These are phyloP conservation scores for Aphaenogaster floridana DNA, from an alignment of 1,140 invertebrate genomes.

Conservation along the genomic window DNA sequence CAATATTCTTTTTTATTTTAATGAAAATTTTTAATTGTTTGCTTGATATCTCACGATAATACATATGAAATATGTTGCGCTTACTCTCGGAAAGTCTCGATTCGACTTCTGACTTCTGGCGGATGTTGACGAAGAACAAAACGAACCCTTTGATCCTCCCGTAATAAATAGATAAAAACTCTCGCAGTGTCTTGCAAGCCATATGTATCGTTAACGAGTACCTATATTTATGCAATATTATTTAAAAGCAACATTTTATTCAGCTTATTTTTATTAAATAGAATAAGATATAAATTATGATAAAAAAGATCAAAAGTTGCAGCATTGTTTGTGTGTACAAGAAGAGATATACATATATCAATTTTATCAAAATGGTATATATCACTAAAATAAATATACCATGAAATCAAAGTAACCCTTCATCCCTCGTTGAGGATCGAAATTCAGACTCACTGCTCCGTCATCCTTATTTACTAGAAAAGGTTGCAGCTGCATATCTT, in stretches of 20 bases:
- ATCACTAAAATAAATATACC: constrained; percentile 83
- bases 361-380: not conserved
- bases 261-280: constrained; percentile 1
- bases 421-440: constrained; percentile 98
- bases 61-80: constrained; percentile 73
- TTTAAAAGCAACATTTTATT: not conserved
- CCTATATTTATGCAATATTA: constrained; percentile 84
- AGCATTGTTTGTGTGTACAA: not conserved
- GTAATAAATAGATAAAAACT: constrained; percentile 96
- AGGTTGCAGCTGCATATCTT: constrained; percentile 92
- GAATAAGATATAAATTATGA: not conserved
- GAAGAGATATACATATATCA: not conserved
- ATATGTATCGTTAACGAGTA: constrained; percentile 94
- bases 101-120: constrained; percentile 93
- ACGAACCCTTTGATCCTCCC: constrained; percentile 97
- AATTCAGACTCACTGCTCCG: constrained; percentile 95
- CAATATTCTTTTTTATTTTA: not conserved
- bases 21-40: not conserved
- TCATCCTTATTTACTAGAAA: constrained; percentile 94
- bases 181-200: constrained; percentile 92
- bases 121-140: constrained; percentile 97
- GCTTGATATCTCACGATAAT: not conserved
- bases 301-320: not conserved
- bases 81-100: constrained; percentile 94
- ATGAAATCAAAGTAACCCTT: constrained; percentile 98